Percentiles rank a stretch among this genome's conserved stretches.
phyloP scores from a whole-genome alignment of 2,797 vertebrate species.

The Falco novaeseelandiae region DNA sequence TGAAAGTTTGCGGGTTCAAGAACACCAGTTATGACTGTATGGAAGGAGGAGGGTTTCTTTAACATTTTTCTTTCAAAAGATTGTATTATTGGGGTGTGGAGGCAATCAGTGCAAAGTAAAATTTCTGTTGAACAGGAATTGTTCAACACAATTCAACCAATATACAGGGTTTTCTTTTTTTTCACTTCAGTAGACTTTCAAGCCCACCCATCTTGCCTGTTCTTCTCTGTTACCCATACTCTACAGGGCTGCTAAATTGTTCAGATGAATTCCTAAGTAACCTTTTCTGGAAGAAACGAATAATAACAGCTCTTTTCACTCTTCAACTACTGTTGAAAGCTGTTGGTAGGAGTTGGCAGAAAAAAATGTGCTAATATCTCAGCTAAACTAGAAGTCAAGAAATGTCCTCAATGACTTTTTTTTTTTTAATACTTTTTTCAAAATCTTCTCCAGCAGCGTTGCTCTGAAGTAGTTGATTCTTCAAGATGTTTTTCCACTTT shows the following conservation, averaged over 20 bases:
- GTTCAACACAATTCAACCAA: too few relatives aligned
- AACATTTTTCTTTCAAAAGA: not conserved
- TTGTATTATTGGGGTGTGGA: not conserved
- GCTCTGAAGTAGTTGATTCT: not conserved
- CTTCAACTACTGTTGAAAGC: not conserved
- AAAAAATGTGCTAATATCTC: not conserved
- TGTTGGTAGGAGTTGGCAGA: not conserved
- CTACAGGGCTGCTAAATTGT: not conserved
- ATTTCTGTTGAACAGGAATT: not conserved
- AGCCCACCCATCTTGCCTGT: not conserved
- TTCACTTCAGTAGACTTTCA: not conserved
- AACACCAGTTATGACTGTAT: not conserved
- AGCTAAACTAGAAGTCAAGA: not conserved
- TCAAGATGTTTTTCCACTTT: not conserved
- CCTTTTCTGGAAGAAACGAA: not conserved
- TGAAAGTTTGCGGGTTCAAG: not conserved
- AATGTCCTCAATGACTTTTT: not conserved
- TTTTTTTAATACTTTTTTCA: not conserved
- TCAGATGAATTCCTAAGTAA: slow-evolving; percentile 1
- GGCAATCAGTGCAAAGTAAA: not conserved
- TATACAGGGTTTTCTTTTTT: not conserved
- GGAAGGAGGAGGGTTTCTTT: not conserved
- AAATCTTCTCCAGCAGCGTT: not conserved
- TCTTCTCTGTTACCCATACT: not conserved
- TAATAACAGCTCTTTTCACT: not conserved